Percentiles rank a stretch among this genome's conserved stretches.
These are phyloP conservation scores for Cottus gobio DNA, from an alignment of 2,113 vertebrate genomes.

Conservation along the genomic window DNA sequence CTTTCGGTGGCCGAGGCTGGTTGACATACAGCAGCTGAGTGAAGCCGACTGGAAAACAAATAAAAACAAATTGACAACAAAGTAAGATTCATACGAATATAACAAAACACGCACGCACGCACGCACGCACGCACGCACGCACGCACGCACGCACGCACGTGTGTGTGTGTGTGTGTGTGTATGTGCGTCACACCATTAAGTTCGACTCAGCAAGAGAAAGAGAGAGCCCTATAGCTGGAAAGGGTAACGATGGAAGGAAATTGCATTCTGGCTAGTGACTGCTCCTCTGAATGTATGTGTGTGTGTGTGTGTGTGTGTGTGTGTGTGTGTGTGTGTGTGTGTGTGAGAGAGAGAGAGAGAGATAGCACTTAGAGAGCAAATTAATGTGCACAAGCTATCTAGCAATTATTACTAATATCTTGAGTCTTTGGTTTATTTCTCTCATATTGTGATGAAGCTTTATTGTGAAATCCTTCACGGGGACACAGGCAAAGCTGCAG, in stretches of 20 bases:
- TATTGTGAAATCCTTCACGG: background rate
- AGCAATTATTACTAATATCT: slow-evolving; percentile 12
- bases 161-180: slow-evolving; percentile 17
- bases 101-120: background rate
- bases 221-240: slow-evolving; percentile 15
- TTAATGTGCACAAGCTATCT: slow-evolving; percentile 8
- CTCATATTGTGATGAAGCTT: background rate
- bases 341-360: background rate
- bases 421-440: background rate
- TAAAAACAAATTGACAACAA: background rate
- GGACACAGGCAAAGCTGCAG: background rate
- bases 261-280: slow-evolving; percentile 33
- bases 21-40: background rate
- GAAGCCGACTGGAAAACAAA: background rate
- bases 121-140: slow-evolving; percentile 25
- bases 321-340: background rate
- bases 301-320: background rate
- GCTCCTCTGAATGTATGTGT: slow-evolving; percentile 1
- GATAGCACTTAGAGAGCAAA: slow-evolving; percentile 3
- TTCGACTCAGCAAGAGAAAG: slow-evolving; percentile 36
- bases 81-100: slow-evolving; percentile 1
- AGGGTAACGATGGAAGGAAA: slow-evolving; percentile 54
- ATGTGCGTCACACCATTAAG: slow-evolving; percentile 46
- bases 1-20: slow-evolving; percentile 1
- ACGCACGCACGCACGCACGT: slow-evolving; percentile 10